Conservation (phyloP, 2,888 invertebrate species). For the Antheraea yamamai region DNA sequence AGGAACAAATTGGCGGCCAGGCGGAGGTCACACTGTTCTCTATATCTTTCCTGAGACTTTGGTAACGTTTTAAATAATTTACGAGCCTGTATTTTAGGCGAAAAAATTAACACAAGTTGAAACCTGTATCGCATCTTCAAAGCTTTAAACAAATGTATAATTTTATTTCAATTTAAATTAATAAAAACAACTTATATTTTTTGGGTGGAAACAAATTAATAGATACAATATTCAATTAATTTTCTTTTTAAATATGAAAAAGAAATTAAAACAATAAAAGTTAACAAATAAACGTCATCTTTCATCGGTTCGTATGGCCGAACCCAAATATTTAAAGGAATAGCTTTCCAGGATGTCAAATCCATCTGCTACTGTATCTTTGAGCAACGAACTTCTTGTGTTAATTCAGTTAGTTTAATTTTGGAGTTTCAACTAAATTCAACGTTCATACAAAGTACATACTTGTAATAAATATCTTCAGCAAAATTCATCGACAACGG, state of each 20-base stretch:
- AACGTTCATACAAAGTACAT: too few relatives aligned
- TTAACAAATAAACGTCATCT: not conserved
- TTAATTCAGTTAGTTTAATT: not conserved
- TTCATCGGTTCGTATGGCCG: not conserved
- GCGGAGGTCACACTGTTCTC: conserved; percentile 12
- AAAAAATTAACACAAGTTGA: not conserved
- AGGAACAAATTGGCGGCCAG: conserved; percentile 41
- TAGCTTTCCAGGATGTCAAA: conserved; percentile 27
- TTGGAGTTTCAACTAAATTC: not conserved
- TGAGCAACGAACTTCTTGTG: conserved; percentile 24
- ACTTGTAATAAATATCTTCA: not conserved
- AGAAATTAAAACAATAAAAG: not conserved
- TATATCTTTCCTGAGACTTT: conserved; percentile 6
- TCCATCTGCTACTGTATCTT: conserved; percentile 36
- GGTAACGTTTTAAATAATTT: not conserved
- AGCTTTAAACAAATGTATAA: not conserved
- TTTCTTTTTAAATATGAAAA: too few relatives aligned
- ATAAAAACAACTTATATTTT: not conserved
- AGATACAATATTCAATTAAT: too few relatives aligned
- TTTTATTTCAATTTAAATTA: not conserved
- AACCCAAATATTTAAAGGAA: not conserved
- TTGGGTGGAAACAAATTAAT: too few relatives aligned
- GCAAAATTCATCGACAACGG: not conserved
- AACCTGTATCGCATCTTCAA: not conserved
- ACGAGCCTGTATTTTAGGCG: not conserved